These are phyloP conservation scores for Melanotaenia nigrans DNA, from an alignment of 2,797 vertebrate species.

Conservation along the genomic window DNA sequence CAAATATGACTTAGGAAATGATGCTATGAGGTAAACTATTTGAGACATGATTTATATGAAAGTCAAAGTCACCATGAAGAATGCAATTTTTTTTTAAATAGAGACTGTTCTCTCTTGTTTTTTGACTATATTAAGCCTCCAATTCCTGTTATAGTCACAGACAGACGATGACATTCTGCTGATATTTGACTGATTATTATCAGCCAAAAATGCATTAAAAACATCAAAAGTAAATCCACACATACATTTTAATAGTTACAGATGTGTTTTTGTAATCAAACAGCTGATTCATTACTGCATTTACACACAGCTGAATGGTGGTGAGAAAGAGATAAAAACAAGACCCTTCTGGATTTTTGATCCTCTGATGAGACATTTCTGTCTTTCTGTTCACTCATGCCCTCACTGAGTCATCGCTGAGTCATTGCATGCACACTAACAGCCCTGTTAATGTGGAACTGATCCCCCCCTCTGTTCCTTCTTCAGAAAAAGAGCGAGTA, in stretches of 20 bases:
- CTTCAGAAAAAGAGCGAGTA: slow-evolving; percentile 83
- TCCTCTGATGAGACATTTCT: not conserved
- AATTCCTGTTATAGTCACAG: not conserved
- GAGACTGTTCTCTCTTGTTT: no score
- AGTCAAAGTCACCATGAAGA: no score
- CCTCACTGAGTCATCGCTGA: not conserved
- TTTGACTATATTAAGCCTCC: no score
- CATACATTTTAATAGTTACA: not conserved
- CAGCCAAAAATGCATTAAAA: not conserved
- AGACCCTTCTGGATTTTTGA: not conserved
- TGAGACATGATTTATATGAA: no score
- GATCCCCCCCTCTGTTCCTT: not conserved
- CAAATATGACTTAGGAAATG: no score
- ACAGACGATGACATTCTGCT: not conserved
- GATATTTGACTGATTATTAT: not conserved
- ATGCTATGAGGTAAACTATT: no score
- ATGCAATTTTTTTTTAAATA: no score
- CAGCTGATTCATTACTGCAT: not conserved
- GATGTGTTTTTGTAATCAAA: not conserved
- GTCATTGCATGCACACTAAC: not conserved
- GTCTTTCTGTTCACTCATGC: not conserved
- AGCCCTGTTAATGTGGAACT: not conserved
- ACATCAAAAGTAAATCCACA: not conserved
- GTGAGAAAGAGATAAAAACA: not conserved
- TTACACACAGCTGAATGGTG: not conserved